phyloP scores from a whole-genome alignment of 2,113 vertebrate species.

The Xyrauchen texanus region DNA sequence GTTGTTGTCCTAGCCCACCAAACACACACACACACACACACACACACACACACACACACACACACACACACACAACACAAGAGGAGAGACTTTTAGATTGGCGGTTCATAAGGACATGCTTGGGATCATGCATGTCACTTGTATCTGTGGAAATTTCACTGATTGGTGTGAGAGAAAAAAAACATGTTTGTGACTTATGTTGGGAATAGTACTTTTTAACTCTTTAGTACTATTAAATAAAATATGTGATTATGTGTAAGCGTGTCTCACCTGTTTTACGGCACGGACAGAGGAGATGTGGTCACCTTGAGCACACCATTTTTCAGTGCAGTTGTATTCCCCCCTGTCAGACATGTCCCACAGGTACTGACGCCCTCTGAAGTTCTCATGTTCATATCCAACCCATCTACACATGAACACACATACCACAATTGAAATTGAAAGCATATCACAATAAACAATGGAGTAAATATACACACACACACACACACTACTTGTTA shows the following conservation, averaged over 20 bases:
- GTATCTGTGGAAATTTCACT: too few relatives aligned
- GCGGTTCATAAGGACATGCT: too few relatives aligned
- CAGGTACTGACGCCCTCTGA: constrained; percentile 67
- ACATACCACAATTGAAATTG: neutral
- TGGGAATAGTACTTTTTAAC: neutral
- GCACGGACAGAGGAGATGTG: constrained; percentile 72
- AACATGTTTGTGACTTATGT: neutral
- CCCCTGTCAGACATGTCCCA: constrained; percentile 68
- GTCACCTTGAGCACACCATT: constrained; percentile 73
- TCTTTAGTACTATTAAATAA: neutral
- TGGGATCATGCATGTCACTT: too few relatives aligned
- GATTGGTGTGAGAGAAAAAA: too few relatives aligned
- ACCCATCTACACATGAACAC: constrained; percentile 67
- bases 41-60: neutral
- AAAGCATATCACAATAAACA: too few relatives aligned
- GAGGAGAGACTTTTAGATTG: too few relatives aligned
- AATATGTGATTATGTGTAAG: neutral
- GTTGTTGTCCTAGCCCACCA: constrained; percentile 57
- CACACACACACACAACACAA: too few relatives aligned
- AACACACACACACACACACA: neutral
- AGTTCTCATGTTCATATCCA: constrained; percentile 73
- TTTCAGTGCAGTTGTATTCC: constrained; percentile 75
- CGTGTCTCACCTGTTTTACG: constrained; percentile 71
- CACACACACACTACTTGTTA: too few relatives aligned
- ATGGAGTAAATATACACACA: too few relatives aligned